Percentiles rank a stretch among this genome's conserved stretches.
These are phyloP conservation scores for Cephus runcator DNA, from an alignment of 2,888 invertebrate species.

Conservation along the genomic window DNA sequence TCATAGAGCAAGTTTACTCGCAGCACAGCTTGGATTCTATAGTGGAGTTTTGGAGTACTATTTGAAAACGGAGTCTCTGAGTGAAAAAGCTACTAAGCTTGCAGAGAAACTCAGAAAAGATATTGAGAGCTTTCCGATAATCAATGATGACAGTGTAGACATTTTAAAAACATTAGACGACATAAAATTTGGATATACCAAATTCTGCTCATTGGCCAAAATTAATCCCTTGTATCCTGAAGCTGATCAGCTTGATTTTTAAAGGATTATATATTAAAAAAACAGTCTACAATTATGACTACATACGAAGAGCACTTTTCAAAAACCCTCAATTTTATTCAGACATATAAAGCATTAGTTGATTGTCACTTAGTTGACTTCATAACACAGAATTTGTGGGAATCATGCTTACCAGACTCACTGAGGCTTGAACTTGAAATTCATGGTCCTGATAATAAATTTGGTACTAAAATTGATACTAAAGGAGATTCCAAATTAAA, in stretches of 20 bases:
- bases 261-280: conserved; percentile 35
- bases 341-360: conserved; percentile 72
- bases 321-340: conserved; percentile 69
- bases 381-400: conserved; percentile 76
- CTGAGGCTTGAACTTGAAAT: conserved; percentile 69
- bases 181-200: conserved; percentile 77
- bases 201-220: conserved; percentile 75
- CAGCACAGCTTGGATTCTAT: conserved; percentile 82
- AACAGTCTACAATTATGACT: conserved; percentile 18
- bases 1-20: conserved; percentile 80
- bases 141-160: conserved; percentile 75
- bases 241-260: conserved; percentile 72
- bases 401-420: conserved; percentile 68
- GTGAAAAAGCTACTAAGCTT: conserved; percentile 69
- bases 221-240: conserved; percentile 71
- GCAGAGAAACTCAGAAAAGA: conserved; percentile 70
- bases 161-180: conserved; percentile 72
- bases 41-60: conserved; percentile 71
- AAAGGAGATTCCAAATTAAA: conserved; percentile 18
- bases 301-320: conserved; percentile 46
- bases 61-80: conserved; percentile 45
- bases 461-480: background rate
- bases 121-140: conserved; percentile 74
- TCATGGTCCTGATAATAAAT: conserved; percentile 18
- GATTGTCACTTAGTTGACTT: conserved; percentile 85